Base-by-base conservation (phyloP, 2,888 invertebrate species). In the Pandemis cinnamomeana region DNA sequence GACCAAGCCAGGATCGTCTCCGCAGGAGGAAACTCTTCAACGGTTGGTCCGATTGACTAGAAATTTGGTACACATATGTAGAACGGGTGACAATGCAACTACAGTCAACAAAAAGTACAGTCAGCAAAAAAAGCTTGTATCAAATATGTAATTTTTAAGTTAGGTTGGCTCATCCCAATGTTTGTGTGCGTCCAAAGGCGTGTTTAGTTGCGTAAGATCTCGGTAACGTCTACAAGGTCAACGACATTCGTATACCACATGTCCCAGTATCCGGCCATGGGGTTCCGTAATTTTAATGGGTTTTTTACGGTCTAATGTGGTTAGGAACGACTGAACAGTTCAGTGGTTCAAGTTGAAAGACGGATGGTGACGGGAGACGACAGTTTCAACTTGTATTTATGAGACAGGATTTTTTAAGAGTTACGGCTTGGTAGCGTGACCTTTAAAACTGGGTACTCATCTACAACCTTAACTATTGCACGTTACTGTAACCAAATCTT, bases 181-280 rank as follows among this genome's bases (percentile, higher is more conserved):
- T 51, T 51, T 51, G 27, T 5, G 51, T 51, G 51, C n/a, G 13
- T 58, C 27, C 46, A 73, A 80, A 81, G 82, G 81, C 80, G 80
- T 80, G 82, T 83, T 83, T 78, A 78, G 78, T 80, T 81, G 81
- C 80, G 81, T 69, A 70, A 77, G 77, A 80, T 81, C 85, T 82
- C 79, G 58, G 76, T 78, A 77, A 70, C 55, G 76, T 55, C 77
- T 77, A 53, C 70, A 74, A 74, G 70, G 70, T 74, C 74, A 67
- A 61, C 71, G 71, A 74, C 74, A 74, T 62, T 70, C 71, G 62
- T 66, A 62, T 74, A 67, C 70, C 74, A 71, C 74, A 74, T 74
- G 74, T 71, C 71, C 71, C 67, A 41, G 68, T 66, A 69, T 76
- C 76, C 76, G 76, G 74, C 48, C 42, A 44, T 63, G 61, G 67